These are phyloP conservation scores for Myrmecobius fasciatus DNA, from an alignment of 2,113 vertebrate genomes.

Conservation along the genomic window DNA sequence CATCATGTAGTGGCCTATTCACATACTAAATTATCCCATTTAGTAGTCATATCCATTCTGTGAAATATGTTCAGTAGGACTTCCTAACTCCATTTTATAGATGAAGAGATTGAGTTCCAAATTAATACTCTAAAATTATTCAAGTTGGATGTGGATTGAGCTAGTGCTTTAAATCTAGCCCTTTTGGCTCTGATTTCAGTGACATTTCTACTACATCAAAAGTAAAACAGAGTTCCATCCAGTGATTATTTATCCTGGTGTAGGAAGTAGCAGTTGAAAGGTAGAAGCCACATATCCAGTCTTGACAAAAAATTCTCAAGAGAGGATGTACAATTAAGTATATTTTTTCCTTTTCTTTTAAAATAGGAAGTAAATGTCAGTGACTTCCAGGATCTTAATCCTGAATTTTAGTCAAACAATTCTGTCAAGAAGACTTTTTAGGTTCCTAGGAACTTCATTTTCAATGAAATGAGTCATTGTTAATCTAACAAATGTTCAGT, in stretches of 20 bases:
- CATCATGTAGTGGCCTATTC: neutral
- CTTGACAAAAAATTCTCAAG: neutral
- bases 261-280: neutral
- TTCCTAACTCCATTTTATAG: neutral
- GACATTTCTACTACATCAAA: neutral
- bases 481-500: neutral
- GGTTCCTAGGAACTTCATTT: conserved; percentile 23
- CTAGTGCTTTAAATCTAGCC: neutral
- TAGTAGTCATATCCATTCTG: neutral
- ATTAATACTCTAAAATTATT: neutral
- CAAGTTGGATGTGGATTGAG: neutral
- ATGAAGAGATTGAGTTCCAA: neutral
- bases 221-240: neutral
- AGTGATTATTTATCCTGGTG: neutral
- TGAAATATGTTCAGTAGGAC: neutral
- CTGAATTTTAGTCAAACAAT: neutral
- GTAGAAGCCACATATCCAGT: neutral
- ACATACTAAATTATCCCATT: neutral
- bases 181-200: neutral
- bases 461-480: conserved; percentile 36
- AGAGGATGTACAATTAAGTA: neutral
- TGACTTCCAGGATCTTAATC: neutral
- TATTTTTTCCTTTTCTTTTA: neutral
- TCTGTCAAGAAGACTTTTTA: neutral
- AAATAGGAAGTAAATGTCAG: neutral